A percentile compares a stretch with the other conserved stretches of the same genome.
These are phyloP conservation scores for Pilophorus perplexus DNA, from an alignment of 2,888 invertebrate genomes.

Conservation along the genomic window DNA sequence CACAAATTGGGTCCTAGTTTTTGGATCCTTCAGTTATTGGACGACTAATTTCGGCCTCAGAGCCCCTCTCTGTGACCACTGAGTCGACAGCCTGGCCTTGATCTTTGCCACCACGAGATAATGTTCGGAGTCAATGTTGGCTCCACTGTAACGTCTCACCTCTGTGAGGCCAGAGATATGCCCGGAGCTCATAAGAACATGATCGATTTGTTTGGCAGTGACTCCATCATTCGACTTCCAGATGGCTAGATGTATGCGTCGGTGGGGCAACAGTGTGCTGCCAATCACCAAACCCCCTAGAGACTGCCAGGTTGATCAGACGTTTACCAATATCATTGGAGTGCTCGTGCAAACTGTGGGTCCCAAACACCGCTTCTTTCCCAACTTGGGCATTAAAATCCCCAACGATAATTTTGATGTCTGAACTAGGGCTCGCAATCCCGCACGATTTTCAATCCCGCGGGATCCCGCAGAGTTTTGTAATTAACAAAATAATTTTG, in stretches of 20 bases:
- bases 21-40: background rate
- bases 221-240: no score
- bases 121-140: background rate
- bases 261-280: no score
- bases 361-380: background rate
- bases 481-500: no score
- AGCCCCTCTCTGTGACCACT: background rate
- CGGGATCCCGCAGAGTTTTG: no score
- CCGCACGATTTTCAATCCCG: no score
- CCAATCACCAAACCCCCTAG: constrained; percentile 2
- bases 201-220: background rate
- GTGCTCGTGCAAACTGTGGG: background rate
- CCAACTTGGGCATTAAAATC: no score
- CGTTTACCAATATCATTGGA: constrained; percentile 7
- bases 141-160: background rate
- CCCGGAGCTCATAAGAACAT: background rate
- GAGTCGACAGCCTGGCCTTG: background rate
- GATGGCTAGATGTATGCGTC: background rate
- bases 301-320: constrained; percentile 1
- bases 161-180: background rate
- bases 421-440: no score
- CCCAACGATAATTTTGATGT: no score
- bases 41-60: background rate
- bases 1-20: background rate
- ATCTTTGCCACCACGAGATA: background rate